These are phyloP conservation scores for Agrilus planipennis DNA, from an alignment of 1,140 invertebrate genomes.

Conservation along the genomic window DNA sequence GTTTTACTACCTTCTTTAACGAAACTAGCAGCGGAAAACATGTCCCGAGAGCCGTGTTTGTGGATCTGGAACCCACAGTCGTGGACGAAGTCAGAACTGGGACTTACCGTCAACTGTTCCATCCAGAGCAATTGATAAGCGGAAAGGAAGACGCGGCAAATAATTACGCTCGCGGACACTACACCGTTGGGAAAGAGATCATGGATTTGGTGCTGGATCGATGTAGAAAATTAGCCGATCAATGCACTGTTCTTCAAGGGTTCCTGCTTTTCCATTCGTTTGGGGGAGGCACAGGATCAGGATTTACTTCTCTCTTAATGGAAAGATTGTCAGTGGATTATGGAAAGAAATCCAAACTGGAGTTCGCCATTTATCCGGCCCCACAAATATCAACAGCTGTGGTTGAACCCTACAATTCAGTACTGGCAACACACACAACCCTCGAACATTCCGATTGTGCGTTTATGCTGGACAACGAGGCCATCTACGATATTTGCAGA, in stretches of 20 bases:
- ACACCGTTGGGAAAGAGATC: conserved; percentile 57
- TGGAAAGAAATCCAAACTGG: conserved; percentile 68
- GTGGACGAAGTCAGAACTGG: conserved; percentile 77
- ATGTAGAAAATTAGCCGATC: conserved; percentile 49
- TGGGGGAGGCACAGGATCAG: conserved; percentile 64
- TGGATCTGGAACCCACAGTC: conserved; percentile 80
- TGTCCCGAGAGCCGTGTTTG: conserved; percentile 57
- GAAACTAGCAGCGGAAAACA: conserved; percentile 39
- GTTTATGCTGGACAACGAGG: conserved; percentile 82
- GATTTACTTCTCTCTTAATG: conserved; percentile 63
- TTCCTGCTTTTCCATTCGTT: conserved; percentile 65
- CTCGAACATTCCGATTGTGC: conserved; percentile 53
- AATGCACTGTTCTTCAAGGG: conserved; percentile 55
- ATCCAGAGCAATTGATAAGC: conserved; percentile 16
- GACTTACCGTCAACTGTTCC: conserved; percentile 60
- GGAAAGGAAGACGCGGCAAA: conserved; percentile 62
- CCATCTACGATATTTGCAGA: conserved; percentile 84
- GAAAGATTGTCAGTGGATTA: conserved; percentile 57
- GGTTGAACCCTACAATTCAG: conserved; percentile 78
- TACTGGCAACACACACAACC: conserved; percentile 23
- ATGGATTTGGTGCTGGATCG: conserved; percentile 49
- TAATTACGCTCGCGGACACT: conserved; percentile 55
- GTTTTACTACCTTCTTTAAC: conserved; percentile 74
- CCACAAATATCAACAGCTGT: conserved; percentile 81
- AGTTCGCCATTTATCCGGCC: conserved; percentile 83